Evolutionary conservation across 2,888 invertebrate genomes (phyloP), one percentile per base, ranked within the genome.

Genomic region (Latrodectus hesperus): DNA sequence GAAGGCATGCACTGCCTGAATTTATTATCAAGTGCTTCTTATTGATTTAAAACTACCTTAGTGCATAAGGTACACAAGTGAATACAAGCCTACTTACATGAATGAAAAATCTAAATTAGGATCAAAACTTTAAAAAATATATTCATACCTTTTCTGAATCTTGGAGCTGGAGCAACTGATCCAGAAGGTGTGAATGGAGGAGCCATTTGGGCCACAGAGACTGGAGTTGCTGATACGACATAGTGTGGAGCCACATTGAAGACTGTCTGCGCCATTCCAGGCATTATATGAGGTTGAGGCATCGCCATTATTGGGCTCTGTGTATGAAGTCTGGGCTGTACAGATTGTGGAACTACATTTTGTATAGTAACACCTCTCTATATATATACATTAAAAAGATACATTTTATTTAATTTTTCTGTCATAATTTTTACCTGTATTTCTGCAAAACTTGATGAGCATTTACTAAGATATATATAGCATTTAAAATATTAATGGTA

Each of bases 61-160:
- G 6, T 38, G 38, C 38, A 38, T 38, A 38, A 38, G 38, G 38
- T 38, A 6, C 22, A 22, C 22, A 22, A 22, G 4, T 38, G 38
- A 38, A 38, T 38, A 38, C 38, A 38, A 38, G 38, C 38, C 1
- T 38, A 38, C 38, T 38, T 6, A 38, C 38, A 4, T 38, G 38
- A 6, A 38, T 38, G 38, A 38, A 38, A 38, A 38, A 38, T 38
- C 38, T 38, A 38, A 38, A 38, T 6, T 38, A 6, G 6, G 6
- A 38, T 38, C 38, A 38, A 38, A 4, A 38, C 38, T 4, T 38
- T 38, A 38, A 38, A 38, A 38, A 38, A 38, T 22, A 38, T 38
- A 38, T 38, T 38, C 64, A 65, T 91, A 91, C 92, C 91, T 91
- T 93, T 93, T 90, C 93, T 91, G 91, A 92, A 93, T 90, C 93